Evolutionary conservation across 2,797 vertebrate genomes (phyloP), one percentile per base, ranked within the genome.

Genomic region (Phataginus tricuspis): DNA sequence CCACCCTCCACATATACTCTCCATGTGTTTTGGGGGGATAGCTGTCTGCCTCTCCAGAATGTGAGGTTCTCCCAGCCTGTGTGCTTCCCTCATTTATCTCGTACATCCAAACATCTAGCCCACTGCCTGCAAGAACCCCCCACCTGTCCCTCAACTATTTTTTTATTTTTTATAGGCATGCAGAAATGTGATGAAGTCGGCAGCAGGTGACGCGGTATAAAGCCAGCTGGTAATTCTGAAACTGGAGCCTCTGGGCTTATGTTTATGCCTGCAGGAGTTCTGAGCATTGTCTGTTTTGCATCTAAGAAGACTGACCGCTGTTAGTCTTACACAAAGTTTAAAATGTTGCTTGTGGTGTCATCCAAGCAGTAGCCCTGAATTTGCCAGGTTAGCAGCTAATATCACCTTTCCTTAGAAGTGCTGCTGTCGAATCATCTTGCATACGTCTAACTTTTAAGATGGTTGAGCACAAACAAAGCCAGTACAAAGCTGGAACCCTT

Each of bases 391-490:
- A 75, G 45, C 8, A 39, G 68, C 80, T 61, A 93, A 55, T 7
- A 75, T 53, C 4, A 19, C 10, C 68, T 66, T 61, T 90, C 4
- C 0, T 63, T 61, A 69, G 34, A 91, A 64, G 23, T 27, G 16
- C 31, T 25, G 16, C 61, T 80, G 39, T 27, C 87, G 80, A 92
- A 86, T 66, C 61, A 39, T 92, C 27, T 42, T 66, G 7, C 39
- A 31, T 53, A 55, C 31, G 37, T 15, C 71, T 80, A 75, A 63
- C 4, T 75, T 92, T 72, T 55, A 90, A 95, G 57, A 79, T 18
- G 34, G 23, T 19, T 86, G 49, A 94, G 57, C 71, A 96, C 53
- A 92, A 95, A 97, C 64, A 97, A 97, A 98, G 95, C 68, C 95
- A 96, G 42, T 59, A 72, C 88, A 95, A 75, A 96, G 90, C 77